These are phyloP conservation scores for Sinopyrophorus schimmeli DNA, from an alignment of 2,888 invertebrate species.

Conservation along the genomic window DNA sequence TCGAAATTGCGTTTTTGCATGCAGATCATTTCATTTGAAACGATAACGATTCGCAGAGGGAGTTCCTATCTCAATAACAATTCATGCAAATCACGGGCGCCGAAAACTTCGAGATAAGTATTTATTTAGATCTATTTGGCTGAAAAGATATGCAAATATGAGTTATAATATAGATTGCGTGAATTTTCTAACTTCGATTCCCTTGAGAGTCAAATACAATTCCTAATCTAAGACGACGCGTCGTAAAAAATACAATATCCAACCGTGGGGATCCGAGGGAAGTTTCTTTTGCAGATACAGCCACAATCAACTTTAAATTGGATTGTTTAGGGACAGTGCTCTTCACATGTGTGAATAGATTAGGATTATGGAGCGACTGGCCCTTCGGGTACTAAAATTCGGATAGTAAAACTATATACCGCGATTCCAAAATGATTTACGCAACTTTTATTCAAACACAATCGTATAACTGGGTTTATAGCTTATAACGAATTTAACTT, in stretches of 20 bases:
- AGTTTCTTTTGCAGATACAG: slow-evolving; percentile 34
- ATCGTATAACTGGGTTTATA: slow-evolving; percentile 47
- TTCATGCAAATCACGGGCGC: slow-evolving; percentile 41
- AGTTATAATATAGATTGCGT: slow-evolving; percentile 51
- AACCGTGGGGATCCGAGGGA: slow-evolving; percentile 31
- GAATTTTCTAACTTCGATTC: slow-evolving; percentile 46
- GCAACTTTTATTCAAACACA: slow-evolving; percentile 45
- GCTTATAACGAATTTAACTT: slow-evolving; percentile 49
- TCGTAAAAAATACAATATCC: slow-evolving; percentile 52
- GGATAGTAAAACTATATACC: slow-evolving; percentile 43
- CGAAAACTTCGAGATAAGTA: slow-evolving; percentile 47
- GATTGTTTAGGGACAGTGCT: slow-evolving; percentile 44
- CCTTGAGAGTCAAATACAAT: slow-evolving; percentile 43
- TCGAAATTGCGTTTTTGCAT: slow-evolving; percentile 6
- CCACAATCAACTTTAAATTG: slow-evolving; percentile 45
- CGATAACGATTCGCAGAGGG: slow-evolving; percentile 11
- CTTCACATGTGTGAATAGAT: slow-evolving; percentile 46
- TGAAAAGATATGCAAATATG: slow-evolving; percentile 51
- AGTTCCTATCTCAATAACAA: slow-evolving; percentile 28
- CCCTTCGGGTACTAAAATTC: slow-evolving; percentile 49
- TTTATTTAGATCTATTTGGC: slow-evolving; percentile 49
- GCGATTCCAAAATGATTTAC: slow-evolving; percentile 42
- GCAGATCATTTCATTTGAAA: slow-evolving; percentile 7
- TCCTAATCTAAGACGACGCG: slow-evolving; percentile 48
- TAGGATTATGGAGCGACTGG: slow-evolving; percentile 45